A percentile compares a stretch with the other conserved stretches of the same genome.
phyloP scores from a whole-genome alignment of 1,140 invertebrate species.

The Gryllus bimaculatus region DNA sequence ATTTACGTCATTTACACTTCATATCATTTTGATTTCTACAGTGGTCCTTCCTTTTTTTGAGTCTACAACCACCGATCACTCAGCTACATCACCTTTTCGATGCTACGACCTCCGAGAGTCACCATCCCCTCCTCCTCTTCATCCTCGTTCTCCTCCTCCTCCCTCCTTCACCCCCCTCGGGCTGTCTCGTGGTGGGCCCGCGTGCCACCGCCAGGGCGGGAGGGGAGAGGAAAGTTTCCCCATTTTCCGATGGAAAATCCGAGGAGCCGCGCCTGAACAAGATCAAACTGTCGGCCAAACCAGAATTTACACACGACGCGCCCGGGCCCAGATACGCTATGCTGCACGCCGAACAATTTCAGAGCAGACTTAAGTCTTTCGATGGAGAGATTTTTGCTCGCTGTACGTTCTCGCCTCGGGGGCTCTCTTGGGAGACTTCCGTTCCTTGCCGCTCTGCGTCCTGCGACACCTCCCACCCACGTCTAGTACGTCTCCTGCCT shows the following conservation, averaged over 20 bases:
- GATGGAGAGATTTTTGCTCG: not conserved
- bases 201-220: not conserved
- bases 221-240: not conserved
- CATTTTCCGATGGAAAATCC: slow-evolving; percentile 4
- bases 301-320: not conserved
- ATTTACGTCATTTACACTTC: no score
- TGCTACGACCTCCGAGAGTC: not conserved
- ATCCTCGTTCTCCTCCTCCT: not conserved
- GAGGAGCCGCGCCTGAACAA: not conserved
- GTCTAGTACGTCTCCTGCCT: not conserved
- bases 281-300: slow-evolving; percentile 3
- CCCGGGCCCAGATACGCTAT: not conserved
- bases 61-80: no score
- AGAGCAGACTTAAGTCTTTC: slow-evolving; percentile 4
- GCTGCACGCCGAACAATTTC: not conserved
- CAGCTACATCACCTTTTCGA: no score
- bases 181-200: not conserved
- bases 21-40: no score
- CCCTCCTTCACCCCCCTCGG: no score
- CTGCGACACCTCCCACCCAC: no score
- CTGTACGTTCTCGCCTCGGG: not conserved
- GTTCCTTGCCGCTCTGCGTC: no score
- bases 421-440: not conserved
- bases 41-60: no score
- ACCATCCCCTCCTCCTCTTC: not conserved